phyloP scores from a whole-genome alignment of 2,888 invertebrate species.

The Lasioglossum morio region DNA sequence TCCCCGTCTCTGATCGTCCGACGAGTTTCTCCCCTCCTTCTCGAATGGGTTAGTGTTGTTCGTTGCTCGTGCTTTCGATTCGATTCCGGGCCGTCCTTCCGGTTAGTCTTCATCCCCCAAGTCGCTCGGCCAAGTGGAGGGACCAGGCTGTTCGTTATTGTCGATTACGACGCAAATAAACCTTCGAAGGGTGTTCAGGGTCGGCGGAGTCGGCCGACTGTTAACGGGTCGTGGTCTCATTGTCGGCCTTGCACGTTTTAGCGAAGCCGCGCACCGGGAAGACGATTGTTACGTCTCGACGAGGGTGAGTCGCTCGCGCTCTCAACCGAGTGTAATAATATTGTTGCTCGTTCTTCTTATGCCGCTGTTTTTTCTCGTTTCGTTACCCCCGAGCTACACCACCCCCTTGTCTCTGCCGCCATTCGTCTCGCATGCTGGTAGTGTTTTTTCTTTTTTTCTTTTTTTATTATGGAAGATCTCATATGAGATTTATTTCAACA shows the following conservation, averaged over 20 bases:
- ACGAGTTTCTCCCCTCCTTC: constrained; percentile 36
- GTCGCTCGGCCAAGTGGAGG: constrained; percentile 4
- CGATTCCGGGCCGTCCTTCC: constrained; percentile 1
- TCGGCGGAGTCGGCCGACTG: not conserved
- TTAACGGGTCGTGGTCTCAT: not conserved
- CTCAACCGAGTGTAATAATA: not conserved
- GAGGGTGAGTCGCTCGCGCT: not conserved
- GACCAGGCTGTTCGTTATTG: constrained; percentile 8
- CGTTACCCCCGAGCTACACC: not conserved
- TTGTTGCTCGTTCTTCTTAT: not conserved
- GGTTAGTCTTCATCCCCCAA: constrained; percentile 25
- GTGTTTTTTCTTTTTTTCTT: no score
- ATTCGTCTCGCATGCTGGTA: no score
- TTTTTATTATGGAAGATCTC: no score
- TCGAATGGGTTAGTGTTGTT: not conserved
- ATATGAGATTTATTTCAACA: no score
- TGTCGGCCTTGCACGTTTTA: not conserved
- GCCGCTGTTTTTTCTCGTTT: not conserved
- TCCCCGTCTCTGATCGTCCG: constrained; percentile 36
- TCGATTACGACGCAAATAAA: constrained; percentile 38
- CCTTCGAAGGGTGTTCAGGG: constrained; percentile 19
- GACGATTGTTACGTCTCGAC: constrained; percentile 1
- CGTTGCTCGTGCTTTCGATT: constrained; percentile 45
- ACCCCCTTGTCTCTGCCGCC: not conserved
- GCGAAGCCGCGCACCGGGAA: not conserved